A percentile compares a stretch with the other conserved stretches of the same genome.
phyloP scores from a whole-genome alignment of 2,797 vertebrate species.

The Oophaga sylvatica region DNA sequence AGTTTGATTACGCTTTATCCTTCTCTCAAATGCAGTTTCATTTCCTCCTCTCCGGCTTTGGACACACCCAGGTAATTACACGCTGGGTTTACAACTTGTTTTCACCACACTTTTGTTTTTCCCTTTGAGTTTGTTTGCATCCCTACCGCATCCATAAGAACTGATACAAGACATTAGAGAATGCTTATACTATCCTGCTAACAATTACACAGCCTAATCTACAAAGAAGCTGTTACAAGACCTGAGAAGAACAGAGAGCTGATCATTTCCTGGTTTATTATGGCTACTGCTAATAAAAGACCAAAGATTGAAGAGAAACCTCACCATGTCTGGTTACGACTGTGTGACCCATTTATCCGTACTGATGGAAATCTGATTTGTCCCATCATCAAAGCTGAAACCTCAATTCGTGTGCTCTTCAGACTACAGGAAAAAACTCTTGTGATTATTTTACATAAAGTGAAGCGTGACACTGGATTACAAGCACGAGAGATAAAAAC shows the following conservation, averaged over 20 bases:
- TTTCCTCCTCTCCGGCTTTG: background rate
- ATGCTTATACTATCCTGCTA: background rate
- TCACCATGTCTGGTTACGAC: background rate
- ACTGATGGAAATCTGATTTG: slow-evolving; percentile 29
- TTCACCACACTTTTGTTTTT: background rate
- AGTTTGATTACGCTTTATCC: too few species aligned
- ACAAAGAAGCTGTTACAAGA: background rate
- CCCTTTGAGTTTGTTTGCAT: background rate
- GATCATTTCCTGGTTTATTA: background rate
- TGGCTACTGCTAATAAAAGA: slow-evolving; percentile 1
- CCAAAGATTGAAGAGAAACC: background rate
- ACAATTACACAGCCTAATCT: background rate
- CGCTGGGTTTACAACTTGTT: background rate
- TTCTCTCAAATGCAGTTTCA: background rate
- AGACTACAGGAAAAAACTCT: background rate
- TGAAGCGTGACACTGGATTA: background rate
- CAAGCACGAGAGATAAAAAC: background rate
- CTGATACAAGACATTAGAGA: too few species aligned
- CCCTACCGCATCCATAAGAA: too few species aligned
- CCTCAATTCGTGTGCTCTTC: slow-evolving; percentile 10
- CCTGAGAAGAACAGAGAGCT: background rate
- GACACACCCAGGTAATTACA: background rate
- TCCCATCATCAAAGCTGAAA: slow-evolving; percentile 24
- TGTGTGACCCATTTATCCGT: slow-evolving; percentile 14
- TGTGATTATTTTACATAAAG: background rate